Percentiles rank a stretch among this genome's conserved stretches.
These are phyloP conservation scores for Trematomus bernacchii DNA, from an alignment of 2,797 vertebrate species.

Conservation along the genomic window DNA sequence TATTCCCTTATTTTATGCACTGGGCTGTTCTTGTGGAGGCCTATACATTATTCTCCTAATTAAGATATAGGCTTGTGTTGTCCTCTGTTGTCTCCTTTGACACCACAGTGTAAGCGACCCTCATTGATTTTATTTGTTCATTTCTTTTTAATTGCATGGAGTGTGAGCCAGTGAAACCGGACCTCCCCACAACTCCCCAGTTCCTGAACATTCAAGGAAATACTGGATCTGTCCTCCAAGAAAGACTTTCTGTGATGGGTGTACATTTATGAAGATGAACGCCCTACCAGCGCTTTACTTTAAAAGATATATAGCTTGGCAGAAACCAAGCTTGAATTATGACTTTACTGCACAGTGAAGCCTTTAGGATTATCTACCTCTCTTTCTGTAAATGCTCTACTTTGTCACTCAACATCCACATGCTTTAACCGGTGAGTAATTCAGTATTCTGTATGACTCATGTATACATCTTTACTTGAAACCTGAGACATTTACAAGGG, in stretches of 20 bases:
- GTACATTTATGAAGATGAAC: conserved; percentile 62
- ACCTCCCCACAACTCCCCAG: conserved; percentile 70
- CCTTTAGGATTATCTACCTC: not conserved
- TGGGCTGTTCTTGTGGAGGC: not conserved
- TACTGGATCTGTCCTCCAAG: conserved; percentile 63
- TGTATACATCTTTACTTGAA: conserved; percentile 28
- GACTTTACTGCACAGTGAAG: not conserved
- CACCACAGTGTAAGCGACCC: conserved; percentile 82
- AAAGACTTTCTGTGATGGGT: conserved; percentile 56
- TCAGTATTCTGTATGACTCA: not conserved
- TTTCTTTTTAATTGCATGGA: conserved; percentile 85
- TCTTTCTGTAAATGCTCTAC: not conserved
- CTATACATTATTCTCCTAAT: conserved; percentile 72
- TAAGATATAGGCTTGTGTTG: conserved; percentile 77
- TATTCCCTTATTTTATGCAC: not conserved
- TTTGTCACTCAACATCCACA: conserved; percentile 1
- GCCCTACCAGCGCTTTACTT: conserved; percentile 42
- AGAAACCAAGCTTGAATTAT: conserved; percentile 8
- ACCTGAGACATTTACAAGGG: conserved; percentile 18
- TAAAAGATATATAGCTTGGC: conserved; percentile 51
- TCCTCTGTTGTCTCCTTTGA: conserved; percentile 80
- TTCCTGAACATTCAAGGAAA: conserved; percentile 65
- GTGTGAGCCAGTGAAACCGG: conserved; percentile 77
- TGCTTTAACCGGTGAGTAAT: not conserved
- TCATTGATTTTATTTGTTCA: conserved; percentile 86